A percentile compares a stretch with the other conserved stretches of the same genome.
phyloP scores from a whole-genome alignment of 2,113 vertebrate species.

The Vicugna pacos region DNA sequence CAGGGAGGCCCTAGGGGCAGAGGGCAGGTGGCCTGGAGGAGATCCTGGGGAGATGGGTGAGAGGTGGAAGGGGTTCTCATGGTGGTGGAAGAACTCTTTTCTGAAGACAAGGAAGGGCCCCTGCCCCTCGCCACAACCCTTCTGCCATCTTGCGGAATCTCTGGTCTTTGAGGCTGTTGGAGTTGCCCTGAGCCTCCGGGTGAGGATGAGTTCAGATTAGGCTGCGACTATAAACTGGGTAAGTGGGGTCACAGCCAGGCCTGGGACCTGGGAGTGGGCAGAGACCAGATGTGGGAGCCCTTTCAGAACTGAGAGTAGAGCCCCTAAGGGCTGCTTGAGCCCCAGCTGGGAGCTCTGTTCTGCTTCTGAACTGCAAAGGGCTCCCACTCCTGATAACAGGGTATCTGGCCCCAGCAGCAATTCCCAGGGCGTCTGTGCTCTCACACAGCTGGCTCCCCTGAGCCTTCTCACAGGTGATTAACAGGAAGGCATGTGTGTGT shows the following conservation, averaged over 20 bases:
- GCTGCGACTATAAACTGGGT: neutral
- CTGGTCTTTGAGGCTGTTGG: neutral
- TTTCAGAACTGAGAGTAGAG: neutral
- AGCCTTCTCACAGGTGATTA: neutral
- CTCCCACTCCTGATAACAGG: neutral
- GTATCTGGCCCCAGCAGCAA: neutral
- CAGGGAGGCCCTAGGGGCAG: neutral
- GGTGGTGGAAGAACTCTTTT: neutral
- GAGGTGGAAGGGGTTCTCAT: fast-evolving
- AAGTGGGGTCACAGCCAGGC: neutral
- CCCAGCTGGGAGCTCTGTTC: neutral
- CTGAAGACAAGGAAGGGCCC: neutral
- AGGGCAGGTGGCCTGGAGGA: neutral
- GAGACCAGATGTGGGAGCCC: neutral
- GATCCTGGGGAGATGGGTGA: neutral
- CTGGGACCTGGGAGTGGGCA: neutral
- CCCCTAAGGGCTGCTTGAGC: neutral
- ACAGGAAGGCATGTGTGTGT: neutral
- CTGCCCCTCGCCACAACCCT: too few species aligned
- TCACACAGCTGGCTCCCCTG: neutral
- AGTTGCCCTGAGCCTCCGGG: neutral
- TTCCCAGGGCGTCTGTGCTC: neutral
- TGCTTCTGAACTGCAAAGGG: neutral
- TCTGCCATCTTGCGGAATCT: neutral
- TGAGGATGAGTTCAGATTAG: neutral